A percentile compares a stretch with the other conserved stretches of the same genome.
phyloP scores from a whole-genome alignment of 1,140 invertebrate genomes.

The Caerostris darwini region DNA sequence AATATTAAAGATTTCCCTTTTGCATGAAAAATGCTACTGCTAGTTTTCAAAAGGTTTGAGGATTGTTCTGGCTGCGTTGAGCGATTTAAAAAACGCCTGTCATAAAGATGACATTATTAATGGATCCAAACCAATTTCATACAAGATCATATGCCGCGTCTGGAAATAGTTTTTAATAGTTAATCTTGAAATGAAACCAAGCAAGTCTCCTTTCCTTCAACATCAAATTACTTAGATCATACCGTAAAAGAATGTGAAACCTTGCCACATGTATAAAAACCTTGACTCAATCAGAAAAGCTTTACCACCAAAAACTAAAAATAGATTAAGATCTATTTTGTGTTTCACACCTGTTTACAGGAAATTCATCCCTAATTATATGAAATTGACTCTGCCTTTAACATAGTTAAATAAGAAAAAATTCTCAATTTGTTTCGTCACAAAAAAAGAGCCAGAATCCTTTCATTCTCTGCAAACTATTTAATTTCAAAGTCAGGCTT shows the following conservation, averaged over 20 bases:
- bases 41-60: slow-evolving; percentile 68
- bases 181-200: slow-evolving; percentile 78
- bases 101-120: slow-evolving; percentile 77
- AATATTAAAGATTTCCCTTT: slow-evolving; percentile 78
- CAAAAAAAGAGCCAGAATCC: background rate
- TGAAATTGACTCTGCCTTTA: slow-evolving; percentile 80
- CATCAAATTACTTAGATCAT: slow-evolving; percentile 79
- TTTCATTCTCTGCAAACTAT: background rate
- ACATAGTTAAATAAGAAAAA: slow-evolving; percentile 79
- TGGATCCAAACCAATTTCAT: slow-evolving; percentile 66
- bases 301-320: slow-evolving; percentile 80
- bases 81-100: background rate
- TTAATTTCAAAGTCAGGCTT: background rate
- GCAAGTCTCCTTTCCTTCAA: slow-evolving; percentile 77
- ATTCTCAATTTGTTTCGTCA: background rate
- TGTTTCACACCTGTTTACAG: slow-evolving; percentile 83
- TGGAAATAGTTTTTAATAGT: slow-evolving; percentile 54
- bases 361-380: slow-evolving; percentile 82
- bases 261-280: slow-evolving; percentile 81
- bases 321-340: slow-evolving; percentile 82
- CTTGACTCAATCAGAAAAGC: slow-evolving; percentile 80
- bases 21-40: slow-evolving; percentile 72
- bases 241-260: slow-evolving; percentile 80
- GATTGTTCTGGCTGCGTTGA: slow-evolving; percentile 20
- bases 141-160: slow-evolving; percentile 65